Evolutionary conservation across 2,888 invertebrate genomes (phyloP), one percentile per base, ranked within the genome.

Genomic region (Pristionchus exspectatus): DNA sequence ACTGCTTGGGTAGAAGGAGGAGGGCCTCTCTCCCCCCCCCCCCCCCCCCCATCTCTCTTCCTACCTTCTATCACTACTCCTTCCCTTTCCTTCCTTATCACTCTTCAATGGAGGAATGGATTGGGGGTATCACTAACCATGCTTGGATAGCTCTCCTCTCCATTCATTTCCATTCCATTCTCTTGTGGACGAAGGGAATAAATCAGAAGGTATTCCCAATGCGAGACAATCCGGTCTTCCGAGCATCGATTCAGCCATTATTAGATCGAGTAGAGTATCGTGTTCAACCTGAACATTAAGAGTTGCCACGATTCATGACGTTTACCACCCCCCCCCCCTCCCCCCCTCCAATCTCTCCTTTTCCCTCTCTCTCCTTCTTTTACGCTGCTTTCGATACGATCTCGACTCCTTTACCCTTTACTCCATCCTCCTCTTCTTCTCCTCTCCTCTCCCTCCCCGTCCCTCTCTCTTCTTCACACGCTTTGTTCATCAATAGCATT

Each of bases 61-160:
- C 50, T 84, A 27, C 56, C 84, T 84, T 30, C 59, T 63, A 44
- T 86, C 63, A 86, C 66, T 86, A n/a, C 86, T 50, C 63, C 86
- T 63, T 18, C 38, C 69, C 27, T 24, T 87, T 33, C 54, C 44
- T 21, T 72, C 24, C 87, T 72, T 54, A 74, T 74, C 74, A 74
- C 33, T 74, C 54, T 33, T 50, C 16, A 83, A 38, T 77, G 16
- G 77, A 77, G 33, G 77, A 38, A 24, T 50, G 18, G 72, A 72
- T 59, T 50, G 44, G 12, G 69, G 69, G 27, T n/a, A 12, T 69
- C n/a, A 38, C 74, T 74, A 7, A 72, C 72, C 72, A 21, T 72
- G 33, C 74, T 74, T 74, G 18, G 38, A 38, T 33, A 74, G 38
- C 9, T 74, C 74, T 14, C 38, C 74, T 74, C 74, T 74, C 38